Evolutionary conservation across 2,888 invertebrate species (phyloP), one percentile per base, ranked within the genome.

Genomic region (Teinopalpus imperialis): DNA sequence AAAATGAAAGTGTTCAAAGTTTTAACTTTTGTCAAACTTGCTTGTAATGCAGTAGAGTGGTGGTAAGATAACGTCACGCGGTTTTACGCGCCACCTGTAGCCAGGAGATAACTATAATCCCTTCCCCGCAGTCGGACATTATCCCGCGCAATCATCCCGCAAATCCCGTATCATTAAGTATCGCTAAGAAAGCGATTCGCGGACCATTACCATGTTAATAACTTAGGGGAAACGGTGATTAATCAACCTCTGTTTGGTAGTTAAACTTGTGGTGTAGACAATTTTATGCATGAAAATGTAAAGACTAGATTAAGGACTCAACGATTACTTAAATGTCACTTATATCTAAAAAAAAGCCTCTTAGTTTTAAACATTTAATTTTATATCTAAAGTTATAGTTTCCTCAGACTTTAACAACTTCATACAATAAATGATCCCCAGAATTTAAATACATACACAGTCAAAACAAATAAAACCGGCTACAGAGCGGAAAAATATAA

Each of bases 141-240:
- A 73, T 71, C 70, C 63, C 61, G 69, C 71, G 63, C 77, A 80
- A 80, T 83, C 83, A 82, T 81, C 72, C 80, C 74, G 57, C 77
- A 85, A 86, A 86, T 81, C 83, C 86, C 66, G 69, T 74, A 83
- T 81, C 86, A 86, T 86, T 86, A 86, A 85, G 85, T 83, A 82
- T 82, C 71, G 83, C 82, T 85, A 87, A 86, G 87, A 85, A 86
- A 83, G 81, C 81, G 81, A 82, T 86, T 79, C 80, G 75, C 74
- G 79, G 71, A 74, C 80, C 80, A 87, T 88, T 88, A 83, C 87
- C 85, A 88, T 87, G 88, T 87, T 87, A 87, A 88, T 87, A 86
- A 83, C 80, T 61, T 78, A 62, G 82, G 87, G 88, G 86, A 79
- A 69, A 62, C 53, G 65, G 80, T 69, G 74, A 87, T 87, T 87